Evolutionary conservation across 2,888 invertebrate genomes (phyloP).

Genomic region (Cantharis flavilabris): DNA sequence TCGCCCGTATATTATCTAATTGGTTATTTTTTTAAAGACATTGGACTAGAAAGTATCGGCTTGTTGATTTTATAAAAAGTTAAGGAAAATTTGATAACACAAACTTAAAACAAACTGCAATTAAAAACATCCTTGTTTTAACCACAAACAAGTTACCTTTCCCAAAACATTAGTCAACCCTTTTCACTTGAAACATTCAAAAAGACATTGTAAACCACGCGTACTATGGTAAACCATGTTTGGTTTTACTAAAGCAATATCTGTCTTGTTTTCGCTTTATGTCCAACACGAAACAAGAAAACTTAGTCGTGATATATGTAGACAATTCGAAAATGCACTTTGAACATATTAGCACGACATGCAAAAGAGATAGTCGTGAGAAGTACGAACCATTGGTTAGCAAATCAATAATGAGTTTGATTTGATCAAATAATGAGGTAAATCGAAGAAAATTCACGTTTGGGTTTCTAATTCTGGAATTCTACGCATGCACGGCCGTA

Average conservation of each 20-base stretch:
- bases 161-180: constrained; percentile 48
- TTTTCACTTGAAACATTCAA: constrained; percentile 45
- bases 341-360: constrained; percentile 46
- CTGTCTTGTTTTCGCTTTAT: constrained; percentile 22
- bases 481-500: not conserved
- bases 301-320: constrained; percentile 15
- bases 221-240: constrained; percentile 30
- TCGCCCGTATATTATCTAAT: not conserved
- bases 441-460: constrained; percentile 42
- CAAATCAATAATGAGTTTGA: constrained; percentile 47
- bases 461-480: not conserved
- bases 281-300: constrained; percentile 13
- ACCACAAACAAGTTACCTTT: constrained; percentile 27
- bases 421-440: constrained; percentile 53
- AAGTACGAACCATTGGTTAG: constrained; percentile 44
- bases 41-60: not conserved
- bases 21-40: not conserved
- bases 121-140: constrained; percentile 17
- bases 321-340: constrained; percentile 18
- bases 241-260: constrained; percentile 18
- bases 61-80: not conserved
- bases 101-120: constrained; percentile 8
- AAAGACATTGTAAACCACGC: constrained; percentile 46
- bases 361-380: constrained; percentile 52
- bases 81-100: not conserved